Evolutionary conservation across 2,888 invertebrate species (phyloP).

Genomic region (Leptopilina myrica): DNA sequence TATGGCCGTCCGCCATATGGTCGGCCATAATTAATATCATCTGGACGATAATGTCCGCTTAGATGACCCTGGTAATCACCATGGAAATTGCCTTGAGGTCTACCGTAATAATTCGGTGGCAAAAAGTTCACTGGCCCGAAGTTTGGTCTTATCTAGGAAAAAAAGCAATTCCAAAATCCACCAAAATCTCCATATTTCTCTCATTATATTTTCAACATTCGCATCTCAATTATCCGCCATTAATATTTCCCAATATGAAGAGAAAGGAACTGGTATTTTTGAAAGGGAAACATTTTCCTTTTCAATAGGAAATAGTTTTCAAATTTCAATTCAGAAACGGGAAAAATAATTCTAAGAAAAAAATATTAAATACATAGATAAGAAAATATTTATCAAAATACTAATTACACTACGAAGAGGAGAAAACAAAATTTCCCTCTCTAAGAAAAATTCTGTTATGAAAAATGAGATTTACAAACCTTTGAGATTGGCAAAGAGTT

Average conservation of each 20-base stretch:
- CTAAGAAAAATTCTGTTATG: background rate
- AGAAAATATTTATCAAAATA: background rate
- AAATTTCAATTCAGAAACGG: too few species aligned
- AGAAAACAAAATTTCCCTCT: too few species aligned
- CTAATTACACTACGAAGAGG: background rate
- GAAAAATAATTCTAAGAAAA: too few species aligned
- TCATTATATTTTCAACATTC: background rate
- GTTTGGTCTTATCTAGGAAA: slow-evolving; percentile 53
- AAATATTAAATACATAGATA: too few species aligned
- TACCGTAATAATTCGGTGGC: slow-evolving; percentile 61
- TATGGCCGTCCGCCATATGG: slow-evolving; percentile 35
- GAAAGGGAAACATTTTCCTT: too few species aligned
- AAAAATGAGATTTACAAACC: too few species aligned
- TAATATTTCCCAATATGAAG: background rate
- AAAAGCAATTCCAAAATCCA: slow-evolving; percentile 12
- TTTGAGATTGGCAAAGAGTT: too few species aligned
- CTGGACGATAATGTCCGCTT: slow-evolving; percentile 56
- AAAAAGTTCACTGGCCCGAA: slow-evolving; percentile 57
- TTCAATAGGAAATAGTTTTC: too few species aligned
- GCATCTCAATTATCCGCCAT: background rate
- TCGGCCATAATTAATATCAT: slow-evolving; percentile 46
- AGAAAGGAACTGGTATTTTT: background rate
- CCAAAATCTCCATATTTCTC: background rate
- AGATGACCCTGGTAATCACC: slow-evolving; percentile 58
- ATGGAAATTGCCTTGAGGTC: slow-evolving; percentile 56